These are phyloP conservation scores for Phaethornis superciliosus DNA, from an alignment of 2,113 vertebrate genomes.

Conservation along the genomic window DNA sequence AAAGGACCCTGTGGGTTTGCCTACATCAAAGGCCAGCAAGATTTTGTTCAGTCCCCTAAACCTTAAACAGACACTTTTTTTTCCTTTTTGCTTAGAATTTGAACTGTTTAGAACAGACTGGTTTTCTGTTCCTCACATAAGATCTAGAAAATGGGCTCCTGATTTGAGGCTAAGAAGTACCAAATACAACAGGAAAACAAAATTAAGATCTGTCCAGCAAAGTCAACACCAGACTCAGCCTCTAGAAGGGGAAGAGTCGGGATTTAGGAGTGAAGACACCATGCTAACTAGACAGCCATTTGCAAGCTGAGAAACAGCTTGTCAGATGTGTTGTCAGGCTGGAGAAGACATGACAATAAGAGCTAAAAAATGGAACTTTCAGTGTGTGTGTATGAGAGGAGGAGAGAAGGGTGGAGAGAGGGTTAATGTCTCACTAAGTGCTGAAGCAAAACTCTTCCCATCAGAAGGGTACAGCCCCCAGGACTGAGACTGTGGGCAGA, in stretches of 20 bases:
- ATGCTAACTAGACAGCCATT: neutral
- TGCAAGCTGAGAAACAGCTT: neutral
- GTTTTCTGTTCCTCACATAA: neutral
- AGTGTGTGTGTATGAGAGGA: too few species aligned
- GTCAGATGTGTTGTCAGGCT: neutral
- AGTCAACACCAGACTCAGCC: neutral
- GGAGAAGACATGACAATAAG: neutral
- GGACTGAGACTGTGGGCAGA: neutral
- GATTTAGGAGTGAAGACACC: neutral
- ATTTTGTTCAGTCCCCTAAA: neutral
- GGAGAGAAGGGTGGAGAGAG: neutral
- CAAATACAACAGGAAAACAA: neutral
- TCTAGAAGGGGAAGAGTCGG: neutral
- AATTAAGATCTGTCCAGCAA: neutral
- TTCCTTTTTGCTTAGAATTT: neutral
- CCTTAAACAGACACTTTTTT: accelerated
- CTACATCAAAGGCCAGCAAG: neutral
- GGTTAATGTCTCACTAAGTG: neutral
- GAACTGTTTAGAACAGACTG: neutral
- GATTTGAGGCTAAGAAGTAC: neutral
- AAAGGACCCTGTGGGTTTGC: neutral
- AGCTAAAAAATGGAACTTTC: neutral
- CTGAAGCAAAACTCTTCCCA: neutral
- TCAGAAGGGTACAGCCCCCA: neutral
- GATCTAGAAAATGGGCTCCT: neutral